Percentiles rank a stretch among this genome's conserved stretches.
Evolutionary conservation across 2,888 invertebrate species (phyloP).

Genomic region (Philereme vetulata): DNA sequence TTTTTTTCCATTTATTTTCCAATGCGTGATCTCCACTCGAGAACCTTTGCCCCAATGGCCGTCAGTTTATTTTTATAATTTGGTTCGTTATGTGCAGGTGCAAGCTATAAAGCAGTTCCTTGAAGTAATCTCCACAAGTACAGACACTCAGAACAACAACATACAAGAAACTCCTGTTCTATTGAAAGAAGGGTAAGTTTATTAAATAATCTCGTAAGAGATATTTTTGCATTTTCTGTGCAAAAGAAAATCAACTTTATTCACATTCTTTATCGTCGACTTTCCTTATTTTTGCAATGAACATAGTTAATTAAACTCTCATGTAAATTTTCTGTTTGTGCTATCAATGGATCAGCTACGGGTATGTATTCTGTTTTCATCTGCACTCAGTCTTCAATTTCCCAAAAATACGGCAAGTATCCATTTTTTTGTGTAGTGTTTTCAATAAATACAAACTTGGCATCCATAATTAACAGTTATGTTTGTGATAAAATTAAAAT

Average conservation of each 20-base stretch:
- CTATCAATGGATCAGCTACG: slow-evolving; percentile 67
- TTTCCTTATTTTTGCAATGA: too few relatives aligned
- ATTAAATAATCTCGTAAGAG: neutral
- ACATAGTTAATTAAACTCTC: neutral
- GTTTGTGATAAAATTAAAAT: neutral
- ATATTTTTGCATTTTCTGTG: too few relatives aligned
- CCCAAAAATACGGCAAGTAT: slow-evolving; percentile 35
- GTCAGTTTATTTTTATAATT: neutral
- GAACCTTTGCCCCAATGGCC: too few relatives aligned
- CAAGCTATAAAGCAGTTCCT: slow-evolving; percentile 92
- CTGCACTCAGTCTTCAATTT: slow-evolving; percentile 35
- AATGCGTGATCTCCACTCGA: too few relatives aligned
- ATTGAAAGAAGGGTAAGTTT: slow-evolving; percentile 94
- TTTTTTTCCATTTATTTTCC: too few relatives aligned
- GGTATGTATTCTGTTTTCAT: slow-evolving; percentile 60
- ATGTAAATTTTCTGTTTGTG: slow-evolving; percentile 48
- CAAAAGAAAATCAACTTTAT: too few relatives aligned
- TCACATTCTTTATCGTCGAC: too few relatives aligned
- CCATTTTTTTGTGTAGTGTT: slow-evolving; percentile 12
- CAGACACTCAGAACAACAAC: slow-evolving; percentile 85
- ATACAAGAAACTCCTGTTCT: slow-evolving; percentile 89
- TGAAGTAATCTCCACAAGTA: slow-evolving; percentile 94
- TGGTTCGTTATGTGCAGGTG: slow-evolving; percentile 63
- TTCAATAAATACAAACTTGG: neutral
- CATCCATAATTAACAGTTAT: neutral